Evolutionary conservation across 1,140 invertebrate species (phyloP), one percentile per base, ranked within the genome.

Genomic region (Scaptomyza hsui): DNA sequence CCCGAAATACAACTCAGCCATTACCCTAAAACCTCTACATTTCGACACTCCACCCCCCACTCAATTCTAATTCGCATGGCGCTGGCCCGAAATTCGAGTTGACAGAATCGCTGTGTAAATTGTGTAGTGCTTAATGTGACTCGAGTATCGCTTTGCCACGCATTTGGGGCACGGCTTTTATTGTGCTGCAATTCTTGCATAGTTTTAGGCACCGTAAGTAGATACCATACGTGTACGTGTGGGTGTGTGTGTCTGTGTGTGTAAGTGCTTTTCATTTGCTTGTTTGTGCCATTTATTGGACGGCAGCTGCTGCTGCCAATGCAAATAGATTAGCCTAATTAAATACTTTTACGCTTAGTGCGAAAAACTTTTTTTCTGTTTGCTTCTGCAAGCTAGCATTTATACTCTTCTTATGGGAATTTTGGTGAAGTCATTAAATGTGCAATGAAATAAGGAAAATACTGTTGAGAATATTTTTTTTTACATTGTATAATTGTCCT

Each of bases 281-380:
- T 51, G 62, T 65, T 13, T 42, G 21, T 29, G 29, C 15, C 44
- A 45, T 51, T 47, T 44, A 57, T 44, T 57, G 21, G 24, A 32
- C 12, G 12, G 15, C 5, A 32, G 12, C 39, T 26, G 48, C 16
- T 35, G 39, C 39, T 57, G 44, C 18, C 56, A 60, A 69, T 78
- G 67, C 68, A 72, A 75, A 78, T 65, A 78, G 75, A 78, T 78
- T 75, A 78, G 72, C 75, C 69, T 78, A 78, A 78, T 75, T 75
- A 78, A 78, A 78, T 77, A 75, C 72, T 75, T 75, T 64, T 68
- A 37, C 70, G 55, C 41, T 76, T 52, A 37, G 45, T 57, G 48
- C 45, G 49, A 48, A 49, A 64, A 63, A 65, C 49, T 64, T 57
- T 60, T 57, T 32, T 44, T 29, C 13, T 1, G 10, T 16, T 6